Evolutionary conservation across 1,140 invertebrate genomes (phyloP).

Genomic region (Drosophila truncata): DNA sequence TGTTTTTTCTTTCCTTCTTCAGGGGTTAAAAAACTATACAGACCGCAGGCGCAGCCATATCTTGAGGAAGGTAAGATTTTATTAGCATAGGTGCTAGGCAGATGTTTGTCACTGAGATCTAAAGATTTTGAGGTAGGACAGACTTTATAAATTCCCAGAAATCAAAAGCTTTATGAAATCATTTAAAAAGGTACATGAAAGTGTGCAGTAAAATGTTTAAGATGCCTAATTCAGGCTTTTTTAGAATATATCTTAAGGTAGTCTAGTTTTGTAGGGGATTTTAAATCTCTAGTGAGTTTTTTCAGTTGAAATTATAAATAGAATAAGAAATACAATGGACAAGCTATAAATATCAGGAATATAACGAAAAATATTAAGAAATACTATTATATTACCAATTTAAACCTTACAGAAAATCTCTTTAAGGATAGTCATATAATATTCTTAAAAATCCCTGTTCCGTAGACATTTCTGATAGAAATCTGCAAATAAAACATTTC

Average conservation of each 20-base stretch:
- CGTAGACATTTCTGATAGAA: neutral
- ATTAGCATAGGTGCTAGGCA: slow-evolving; percentile 16
- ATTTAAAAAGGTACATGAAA: neutral
- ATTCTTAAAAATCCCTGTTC: neutral
- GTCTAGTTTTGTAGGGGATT: neutral
- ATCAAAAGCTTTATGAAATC: too few species aligned
- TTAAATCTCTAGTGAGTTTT: too few species aligned
- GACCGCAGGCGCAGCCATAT: slow-evolving; percentile 30
- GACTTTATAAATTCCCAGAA: neutral
- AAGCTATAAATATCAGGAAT: neutral
- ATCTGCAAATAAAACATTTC: slow-evolving; percentile 4
- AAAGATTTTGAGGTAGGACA: neutral
- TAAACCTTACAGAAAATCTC: neutral
- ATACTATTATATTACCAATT: too few species aligned
- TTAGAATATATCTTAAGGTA: neutral
- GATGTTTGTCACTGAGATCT: slow-evolving; percentile 5
- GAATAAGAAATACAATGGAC: neutral
- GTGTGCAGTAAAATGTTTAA: too few species aligned
- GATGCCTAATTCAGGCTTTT: neutral
- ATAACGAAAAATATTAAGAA: neutral
- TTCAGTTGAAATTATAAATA: neutral
- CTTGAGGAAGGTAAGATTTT: slow-evolving; percentile 21
- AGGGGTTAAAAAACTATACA: slow-evolving; percentile 22
- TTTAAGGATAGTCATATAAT: neutral
- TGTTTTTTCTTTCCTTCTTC: slow-evolving; percentile 8